These are phyloP conservation scores for Masnerella sp. DNA, from an alignment of 2,888 invertebrate genomes.

Conservation along the genomic window DNA sequence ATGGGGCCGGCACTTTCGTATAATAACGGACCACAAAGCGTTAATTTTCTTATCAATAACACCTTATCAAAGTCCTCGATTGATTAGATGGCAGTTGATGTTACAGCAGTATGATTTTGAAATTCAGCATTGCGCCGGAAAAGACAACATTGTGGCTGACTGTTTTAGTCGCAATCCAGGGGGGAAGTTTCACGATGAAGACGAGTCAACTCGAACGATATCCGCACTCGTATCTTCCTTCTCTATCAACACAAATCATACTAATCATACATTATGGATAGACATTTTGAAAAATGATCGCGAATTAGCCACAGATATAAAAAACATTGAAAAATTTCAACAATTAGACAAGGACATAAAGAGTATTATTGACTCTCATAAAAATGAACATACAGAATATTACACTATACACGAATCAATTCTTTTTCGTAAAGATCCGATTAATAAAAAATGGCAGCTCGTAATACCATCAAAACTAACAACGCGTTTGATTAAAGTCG, in stretches of 20 bases:
- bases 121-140: slow-evolving; percentile 21
- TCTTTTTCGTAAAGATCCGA: slow-evolving; percentile 10
- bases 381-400: background rate
- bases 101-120: slow-evolving; percentile 27
- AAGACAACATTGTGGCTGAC: slow-evolving; percentile 23
- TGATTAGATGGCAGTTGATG: slow-evolving; percentile 23
- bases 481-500: background rate
- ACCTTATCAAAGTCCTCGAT: slow-evolving; percentile 17
- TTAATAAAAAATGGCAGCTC: background rate
- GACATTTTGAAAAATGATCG: background rate
- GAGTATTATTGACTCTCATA: background rate
- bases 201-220: too few species aligned
- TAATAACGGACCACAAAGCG: slow-evolving; percentile 31
- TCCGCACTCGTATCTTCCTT: too few species aligned
- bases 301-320: background rate
- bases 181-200: background rate
- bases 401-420: background rate
- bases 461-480: slow-evolving; percentile 7
- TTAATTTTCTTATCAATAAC: slow-evolving; percentile 24
- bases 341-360: background rate
- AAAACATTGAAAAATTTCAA: slow-evolving; percentile 6
- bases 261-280: too few species aligned
- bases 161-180: slow-evolving; percentile 26
- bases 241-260: too few species aligned
- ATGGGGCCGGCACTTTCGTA: slow-evolving; percentile 11